Percentiles rank a stretch among this genome's conserved stretches.
Conservation (phyloP, 2,113 vertebrate genomes). For the cattle (Bos taurus) region ARS-UCD2.0 NC_037333.1:6581001-6581500, state of each 20-base stretch:
- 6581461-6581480: neutral
- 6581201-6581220: neutral
- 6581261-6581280: neutral
- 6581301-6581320: neutral
- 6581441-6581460: neutral
- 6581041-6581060: neutral
- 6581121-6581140: neutral
- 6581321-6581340: neutral
- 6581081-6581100: neutral
- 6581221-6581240: neutral
- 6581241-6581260: neutral
- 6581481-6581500: neutral
- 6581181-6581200: neutral
- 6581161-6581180: neutral
- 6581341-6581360: neutral
- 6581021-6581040: neutral
- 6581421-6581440: neutral
- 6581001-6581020: neutral
- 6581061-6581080: neutral
- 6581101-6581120: neutral
- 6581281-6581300: neutral
- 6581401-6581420: neutral
- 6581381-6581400: neutral
- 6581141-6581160: neutral
- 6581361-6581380: neutral